Evolutionary conservation across 2,113 vertebrate species (phyloP).

Genomic region (Clinocottus analis): DNA sequence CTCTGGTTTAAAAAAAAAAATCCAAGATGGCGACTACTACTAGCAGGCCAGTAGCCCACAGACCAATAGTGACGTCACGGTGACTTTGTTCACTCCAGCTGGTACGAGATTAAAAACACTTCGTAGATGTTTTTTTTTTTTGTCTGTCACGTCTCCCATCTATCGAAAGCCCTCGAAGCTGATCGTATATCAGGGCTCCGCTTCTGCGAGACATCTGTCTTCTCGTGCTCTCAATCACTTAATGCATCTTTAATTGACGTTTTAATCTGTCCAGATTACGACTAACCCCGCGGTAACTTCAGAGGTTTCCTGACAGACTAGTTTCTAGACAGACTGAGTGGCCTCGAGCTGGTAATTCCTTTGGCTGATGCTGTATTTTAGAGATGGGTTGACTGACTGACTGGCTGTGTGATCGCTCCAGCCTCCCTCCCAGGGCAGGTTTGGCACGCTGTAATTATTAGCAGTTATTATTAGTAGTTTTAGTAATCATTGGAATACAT

Average conservation of each 20-base stretch:
- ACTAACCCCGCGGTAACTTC: neutral
- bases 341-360: neutral
- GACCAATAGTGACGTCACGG: neutral
- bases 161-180: neutral
- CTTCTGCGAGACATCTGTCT: neutral
- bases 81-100: no score
- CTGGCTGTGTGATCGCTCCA: constrained; percentile 69
- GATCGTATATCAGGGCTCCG: neutral
- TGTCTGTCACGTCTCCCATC: neutral
- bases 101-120: neutral
- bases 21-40: neutral
- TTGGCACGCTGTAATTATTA: constrained; percentile 81
- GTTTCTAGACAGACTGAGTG: constrained; percentile 9
- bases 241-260: neutral
- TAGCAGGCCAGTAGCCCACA: neutral
- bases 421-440: constrained; percentile 53
- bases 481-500: constrained; percentile 77
- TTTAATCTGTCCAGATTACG: neutral
- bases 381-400: constrained; percentile 54
- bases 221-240: neutral
- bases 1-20: neutral
- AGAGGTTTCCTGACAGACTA: neutral
- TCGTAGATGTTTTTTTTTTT: neutral
- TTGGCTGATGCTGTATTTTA: constrained; percentile 13
- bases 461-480: constrained; percentile 82